These are phyloP conservation scores for Agrenia bidenticulata DNA, from an alignment of 2,888 invertebrate genomes.

Conservation along the genomic window DNA sequence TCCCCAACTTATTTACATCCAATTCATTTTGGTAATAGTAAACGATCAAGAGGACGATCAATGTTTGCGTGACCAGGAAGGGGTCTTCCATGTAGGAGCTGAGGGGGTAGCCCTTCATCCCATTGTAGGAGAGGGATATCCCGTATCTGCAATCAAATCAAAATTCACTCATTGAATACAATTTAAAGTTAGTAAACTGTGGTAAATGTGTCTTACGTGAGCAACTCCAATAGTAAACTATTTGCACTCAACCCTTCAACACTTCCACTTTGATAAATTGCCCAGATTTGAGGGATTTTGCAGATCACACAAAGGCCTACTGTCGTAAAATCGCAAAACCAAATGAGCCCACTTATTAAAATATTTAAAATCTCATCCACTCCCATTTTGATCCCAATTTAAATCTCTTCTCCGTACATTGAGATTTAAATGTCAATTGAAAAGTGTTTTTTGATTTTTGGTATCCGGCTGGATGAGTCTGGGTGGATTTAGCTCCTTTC, in stretches of 20 bases:
- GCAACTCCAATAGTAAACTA: slow-evolving; percentile 68
- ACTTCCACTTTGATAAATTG: slow-evolving; percentile 65
- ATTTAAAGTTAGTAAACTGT: no score
- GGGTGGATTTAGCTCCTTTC: no score
- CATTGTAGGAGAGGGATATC: slow-evolving; percentile 79
- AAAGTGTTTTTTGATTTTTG: no score
- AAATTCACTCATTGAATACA: neutral
- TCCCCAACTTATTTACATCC: slow-evolving; percentile 56
- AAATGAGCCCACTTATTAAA: slow-evolving; percentile 18
- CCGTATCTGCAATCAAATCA: slow-evolving; percentile 66
- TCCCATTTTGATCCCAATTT: no score
- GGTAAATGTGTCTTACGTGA: slow-evolving; percentile 63
- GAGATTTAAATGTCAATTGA: no score
- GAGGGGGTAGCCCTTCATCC: slow-evolving; percentile 69
- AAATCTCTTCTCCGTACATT: no score
- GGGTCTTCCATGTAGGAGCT: slow-evolving; percentile 84
- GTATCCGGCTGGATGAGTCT: no score
- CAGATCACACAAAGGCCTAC: slow-evolving; percentile 73
- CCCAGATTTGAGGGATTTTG: slow-evolving; percentile 80
- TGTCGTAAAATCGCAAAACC: slow-evolving; percentile 58
- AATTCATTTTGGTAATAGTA: slow-evolving; percentile 67
- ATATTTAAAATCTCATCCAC: no score
- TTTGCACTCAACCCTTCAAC: slow-evolving; percentile 69
- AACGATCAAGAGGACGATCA: slow-evolving; percentile 70
- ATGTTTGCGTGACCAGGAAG: slow-evolving; percentile 73